A percentile compares a stretch with the other conserved stretches of the same genome.
These are phyloP conservation scores for Syrphus vitripennis DNA, from an alignment of 2,888 invertebrate species.

Conservation along the genomic window DNA sequence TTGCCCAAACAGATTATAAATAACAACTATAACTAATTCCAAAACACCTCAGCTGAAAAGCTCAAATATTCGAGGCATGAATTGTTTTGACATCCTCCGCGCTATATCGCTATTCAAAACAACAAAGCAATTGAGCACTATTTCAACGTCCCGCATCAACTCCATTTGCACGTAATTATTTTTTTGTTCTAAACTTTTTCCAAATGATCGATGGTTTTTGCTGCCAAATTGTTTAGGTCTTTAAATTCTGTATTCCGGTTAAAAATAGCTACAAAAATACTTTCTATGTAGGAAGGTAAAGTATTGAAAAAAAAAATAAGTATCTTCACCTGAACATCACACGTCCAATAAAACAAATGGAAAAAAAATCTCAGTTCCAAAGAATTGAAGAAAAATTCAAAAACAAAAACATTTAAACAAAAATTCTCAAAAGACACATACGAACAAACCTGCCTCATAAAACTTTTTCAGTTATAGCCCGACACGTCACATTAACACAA, in stretches of 20 bases:
- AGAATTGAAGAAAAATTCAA: background rate
- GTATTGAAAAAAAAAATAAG: background rate
- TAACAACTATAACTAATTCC: background rate
- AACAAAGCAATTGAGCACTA: constrained; percentile 44
- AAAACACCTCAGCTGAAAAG: constrained; percentile 11
- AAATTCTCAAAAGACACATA: constrained; percentile 22
- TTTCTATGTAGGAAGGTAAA: too few relatives aligned
- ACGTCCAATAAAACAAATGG: constrained; percentile 14
- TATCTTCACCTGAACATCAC: constrained; percentile 42
- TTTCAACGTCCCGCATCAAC: constrained; percentile 41
- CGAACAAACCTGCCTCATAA: constrained; percentile 56
- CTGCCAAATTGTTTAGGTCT: constrained; percentile 15
- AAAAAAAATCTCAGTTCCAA: background rate
- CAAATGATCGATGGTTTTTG: constrained; percentile 54
- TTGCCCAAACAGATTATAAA: background rate
- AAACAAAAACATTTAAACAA: constrained; percentile 13
- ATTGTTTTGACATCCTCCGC: constrained; percentile 56
- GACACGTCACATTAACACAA: constrained; percentile 66
- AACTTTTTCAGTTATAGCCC: constrained; percentile 53
- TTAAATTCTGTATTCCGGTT: constrained; percentile 45
- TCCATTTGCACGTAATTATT: constrained; percentile 49
- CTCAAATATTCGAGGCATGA: constrained; percentile 15
- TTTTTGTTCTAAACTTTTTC: constrained; percentile 54
- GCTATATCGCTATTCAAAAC: background rate
- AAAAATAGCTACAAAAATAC: constrained; percentile 37